A percentile compares a stretch with the other conserved stretches of the same genome.
Evolutionary conservation across 2,797 vertebrate genomes (phyloP).

Genomic region (Spinus olivaceus): DNA sequence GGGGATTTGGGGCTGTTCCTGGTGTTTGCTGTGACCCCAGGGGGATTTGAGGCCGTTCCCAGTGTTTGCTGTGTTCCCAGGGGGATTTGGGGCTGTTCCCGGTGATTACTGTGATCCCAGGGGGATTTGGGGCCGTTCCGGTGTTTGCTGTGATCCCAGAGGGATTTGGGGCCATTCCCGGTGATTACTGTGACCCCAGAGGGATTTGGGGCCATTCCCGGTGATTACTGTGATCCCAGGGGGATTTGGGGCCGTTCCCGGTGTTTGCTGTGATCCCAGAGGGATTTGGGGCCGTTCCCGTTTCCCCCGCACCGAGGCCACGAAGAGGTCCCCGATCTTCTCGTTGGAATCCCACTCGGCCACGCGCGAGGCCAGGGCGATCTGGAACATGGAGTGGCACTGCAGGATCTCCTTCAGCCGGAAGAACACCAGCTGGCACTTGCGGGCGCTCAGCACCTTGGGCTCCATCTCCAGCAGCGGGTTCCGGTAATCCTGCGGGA

Average conservation of each 20-base stretch:
- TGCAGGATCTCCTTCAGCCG: slow-evolving; percentile 90
- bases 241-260: no score
- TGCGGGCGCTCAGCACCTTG: slow-evolving; percentile 85
- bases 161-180: no score
- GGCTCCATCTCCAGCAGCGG: slow-evolving; percentile 89
- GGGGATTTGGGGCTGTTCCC: no score
- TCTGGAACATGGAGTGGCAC: slow-evolving; percentile 97
- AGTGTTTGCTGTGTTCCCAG: no score
- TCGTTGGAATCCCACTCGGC: slow-evolving; percentile 90
- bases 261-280: no score
- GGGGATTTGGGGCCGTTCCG: no score
- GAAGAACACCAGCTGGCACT: slow-evolving; percentile 89
- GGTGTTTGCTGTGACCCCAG: no score
- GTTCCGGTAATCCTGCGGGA: slow-evolving; percentile 86
- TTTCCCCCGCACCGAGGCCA: slow-evolving; percentile 84
- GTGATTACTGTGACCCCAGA: no score
- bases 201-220: fast-evolving
- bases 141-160: fast-evolving
- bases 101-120: no score
- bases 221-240: fast-evolving
- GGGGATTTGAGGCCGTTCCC: no score
- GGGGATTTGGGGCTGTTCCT: no score
- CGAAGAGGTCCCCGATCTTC: slow-evolving; percentile 94
- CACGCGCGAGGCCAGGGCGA: slow-evolving; percentile 88
- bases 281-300: neutral